phyloP scores from a whole-genome alignment of 2,888 invertebrate species.

The Rutpela maculata region DNA sequence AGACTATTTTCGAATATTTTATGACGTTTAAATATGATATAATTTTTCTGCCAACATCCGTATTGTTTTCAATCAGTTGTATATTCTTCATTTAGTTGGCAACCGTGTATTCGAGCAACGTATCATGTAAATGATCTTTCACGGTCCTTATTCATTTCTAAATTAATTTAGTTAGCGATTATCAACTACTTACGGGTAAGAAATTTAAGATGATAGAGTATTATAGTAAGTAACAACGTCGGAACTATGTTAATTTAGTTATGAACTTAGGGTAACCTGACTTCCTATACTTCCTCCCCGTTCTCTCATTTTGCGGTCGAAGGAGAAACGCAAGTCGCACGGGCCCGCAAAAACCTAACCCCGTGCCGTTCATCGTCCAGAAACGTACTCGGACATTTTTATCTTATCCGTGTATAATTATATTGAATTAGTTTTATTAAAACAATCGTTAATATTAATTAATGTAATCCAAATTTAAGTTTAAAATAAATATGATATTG shows the following conservation, averaged over 20 bases:
- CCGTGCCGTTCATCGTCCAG: background rate
- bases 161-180: constrained; percentile 44
- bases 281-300: constrained; percentile 55
- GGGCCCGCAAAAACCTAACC: constrained; percentile 22
- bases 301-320: constrained; percentile 12
- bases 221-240: constrained; percentile 62
- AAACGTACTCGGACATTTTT: background rate
- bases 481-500: too few species aligned
- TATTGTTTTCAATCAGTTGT: too few species aligned
- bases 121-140: constrained; percentile 21
- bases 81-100: background rate
- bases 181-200: constrained; percentile 51
- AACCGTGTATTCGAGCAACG: background rate
- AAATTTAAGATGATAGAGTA: constrained; percentile 59
- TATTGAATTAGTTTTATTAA: too few species aligned
- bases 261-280: constrained; percentile 67
- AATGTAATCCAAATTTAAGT: too few species aligned
- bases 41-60: too few species aligned
- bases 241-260: constrained; percentile 72
- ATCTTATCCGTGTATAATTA: too few species aligned
- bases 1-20: too few species aligned
- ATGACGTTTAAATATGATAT: too few species aligned
- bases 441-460: too few species aligned
- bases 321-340: constrained; percentile 20
- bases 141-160: constrained; percentile 27